These are phyloP conservation scores for Polypedilum pembai DNA, from an alignment of 1,140 invertebrate genomes.

Conservation along the genomic window DNA sequence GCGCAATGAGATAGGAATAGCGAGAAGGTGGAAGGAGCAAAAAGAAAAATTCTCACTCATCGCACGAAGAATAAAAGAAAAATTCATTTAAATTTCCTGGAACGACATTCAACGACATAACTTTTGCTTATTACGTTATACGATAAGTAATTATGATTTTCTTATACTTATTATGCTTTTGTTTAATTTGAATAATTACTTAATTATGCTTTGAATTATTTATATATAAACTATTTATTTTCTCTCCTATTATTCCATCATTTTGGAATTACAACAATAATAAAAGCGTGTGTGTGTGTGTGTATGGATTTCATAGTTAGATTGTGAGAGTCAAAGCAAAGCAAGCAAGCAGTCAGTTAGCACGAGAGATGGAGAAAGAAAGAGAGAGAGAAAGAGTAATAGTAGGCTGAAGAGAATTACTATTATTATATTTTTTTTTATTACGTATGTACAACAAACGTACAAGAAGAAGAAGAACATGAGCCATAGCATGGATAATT, in stretches of 20 bases:
- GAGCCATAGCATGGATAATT: slow-evolving; percentile 10
- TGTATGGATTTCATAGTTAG: too few relatives aligned
- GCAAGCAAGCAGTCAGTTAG: too few relatives aligned
- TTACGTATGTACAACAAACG: too few relatives aligned
- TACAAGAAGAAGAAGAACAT: too few relatives aligned
- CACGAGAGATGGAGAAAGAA: too few relatives aligned
- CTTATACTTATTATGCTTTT: neutral
- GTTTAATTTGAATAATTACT: slow-evolving; percentile 26
- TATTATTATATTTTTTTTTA: too few relatives aligned
- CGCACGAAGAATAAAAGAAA: neutral
- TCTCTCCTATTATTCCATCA: slow-evolving; percentile 1
- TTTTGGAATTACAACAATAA: neutral
- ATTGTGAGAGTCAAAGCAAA: too few relatives aligned
- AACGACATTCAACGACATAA: slow-evolving; percentile 7
- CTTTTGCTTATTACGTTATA: slow-evolving; percentile 3
- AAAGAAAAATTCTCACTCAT: neutral
- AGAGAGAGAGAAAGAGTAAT: too few relatives aligned
- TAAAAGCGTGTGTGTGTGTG: too few relatives aligned
- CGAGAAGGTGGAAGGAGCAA: neutral
- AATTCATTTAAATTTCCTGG: slow-evolving; percentile 1
- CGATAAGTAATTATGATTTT: neutral
- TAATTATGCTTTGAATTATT: slow-evolving; percentile 23
- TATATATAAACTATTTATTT: slow-evolving; percentile 11
- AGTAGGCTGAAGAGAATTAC: too few relatives aligned
- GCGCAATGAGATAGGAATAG: too few relatives aligned